Percentiles rank a stretch among this genome's conserved stretches.
phyloP scores from a whole-genome alignment of 2,888 invertebrate genomes.

The Ecliptopera silaceata region DNA sequence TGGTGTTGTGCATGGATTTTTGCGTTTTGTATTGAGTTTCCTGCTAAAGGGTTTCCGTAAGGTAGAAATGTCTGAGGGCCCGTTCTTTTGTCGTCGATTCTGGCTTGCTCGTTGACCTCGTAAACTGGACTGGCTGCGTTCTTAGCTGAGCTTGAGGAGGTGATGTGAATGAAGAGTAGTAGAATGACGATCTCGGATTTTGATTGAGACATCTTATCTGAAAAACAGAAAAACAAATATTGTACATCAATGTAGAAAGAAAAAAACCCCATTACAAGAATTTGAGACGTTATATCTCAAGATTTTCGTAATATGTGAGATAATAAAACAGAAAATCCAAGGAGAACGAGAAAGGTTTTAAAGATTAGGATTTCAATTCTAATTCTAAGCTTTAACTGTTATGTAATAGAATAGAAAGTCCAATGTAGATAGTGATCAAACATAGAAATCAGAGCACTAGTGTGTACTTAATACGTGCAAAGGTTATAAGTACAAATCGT shows the following conservation, averaged over 20 bases:
- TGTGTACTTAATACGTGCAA: neutral
- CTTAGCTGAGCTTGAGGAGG: constrained; percentile 52
- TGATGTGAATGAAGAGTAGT: constrained; percentile 51
- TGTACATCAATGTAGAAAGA: too few relatives aligned
- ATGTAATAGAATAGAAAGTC: neutral
- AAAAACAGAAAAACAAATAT: constrained; percentile 37
- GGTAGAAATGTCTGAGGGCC: constrained; percentile 49
- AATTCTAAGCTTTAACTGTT: neutral
- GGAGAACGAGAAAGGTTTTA: neutral
- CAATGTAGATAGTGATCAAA: neutral
- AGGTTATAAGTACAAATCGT: neutral
- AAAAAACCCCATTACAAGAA: too few relatives aligned
- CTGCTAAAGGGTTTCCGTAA: constrained; percentile 72
- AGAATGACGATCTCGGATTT: constrained; percentile 39
- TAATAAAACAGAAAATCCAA: too few relatives aligned
- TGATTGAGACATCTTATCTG: constrained; percentile 60
- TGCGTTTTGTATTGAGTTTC: constrained; percentile 67
- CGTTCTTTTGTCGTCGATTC: constrained; percentile 63
- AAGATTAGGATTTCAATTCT: too few relatives aligned
- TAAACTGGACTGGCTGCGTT: constrained; percentile 63
- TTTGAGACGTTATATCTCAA: too few relatives aligned
- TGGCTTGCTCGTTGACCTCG: constrained; percentile 70
- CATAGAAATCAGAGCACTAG: neutral
- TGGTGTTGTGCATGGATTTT: constrained; percentile 73
- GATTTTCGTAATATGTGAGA: too few relatives aligned